phyloP scores from a whole-genome alignment of 1,140 invertebrate species.

The Panagrolaimus sp. region DNA sequence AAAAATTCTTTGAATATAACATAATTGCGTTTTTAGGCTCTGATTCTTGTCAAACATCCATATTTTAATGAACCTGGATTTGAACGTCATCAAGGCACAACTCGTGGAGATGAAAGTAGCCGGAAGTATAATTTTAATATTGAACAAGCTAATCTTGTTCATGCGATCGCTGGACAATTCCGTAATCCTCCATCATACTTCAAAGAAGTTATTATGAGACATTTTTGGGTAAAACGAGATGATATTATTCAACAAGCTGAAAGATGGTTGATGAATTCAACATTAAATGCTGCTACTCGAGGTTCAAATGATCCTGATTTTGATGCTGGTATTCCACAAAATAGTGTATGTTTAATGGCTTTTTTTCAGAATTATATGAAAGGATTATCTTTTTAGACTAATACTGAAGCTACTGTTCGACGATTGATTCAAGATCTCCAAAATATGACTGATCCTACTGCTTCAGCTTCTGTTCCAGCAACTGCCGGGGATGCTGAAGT shows the following conservation, averaged over 20 bases:
- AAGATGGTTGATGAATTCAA: slow-evolving; percentile 75
- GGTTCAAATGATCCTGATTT: neutral
- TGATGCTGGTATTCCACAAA: neutral
- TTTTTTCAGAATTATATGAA: neutral
- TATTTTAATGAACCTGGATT: slow-evolving; percentile 96
- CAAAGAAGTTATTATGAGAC: slow-evolving; percentile 76
- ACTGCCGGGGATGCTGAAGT: neutral
- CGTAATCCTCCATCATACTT: slow-evolving; percentile 37
- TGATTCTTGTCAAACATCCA: slow-evolving; percentile 88
- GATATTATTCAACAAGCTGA: slow-evolving; percentile 83
- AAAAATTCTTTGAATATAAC: neutral
- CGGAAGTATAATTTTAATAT: slow-evolving; percentile 92
- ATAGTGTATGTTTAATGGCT: neutral
- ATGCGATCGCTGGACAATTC: slow-evolving; percentile 86
- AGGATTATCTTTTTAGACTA: neutral
- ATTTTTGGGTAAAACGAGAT: slow-evolving; percentile 87
- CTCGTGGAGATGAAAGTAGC: slow-evolving; percentile 59
- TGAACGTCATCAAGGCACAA: slow-evolving; percentile 67
- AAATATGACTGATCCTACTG: slow-evolving; percentile 20
- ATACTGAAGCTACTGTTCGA: slow-evolving; percentile 18
- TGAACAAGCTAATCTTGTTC: slow-evolving; percentile 84
- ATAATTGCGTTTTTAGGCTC: slow-evolving; percentile 62
- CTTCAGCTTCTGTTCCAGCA: neutral
- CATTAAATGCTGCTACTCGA: neutral
- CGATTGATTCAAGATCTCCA: slow-evolving; percentile 37